Percentiles rank a stretch among this genome's conserved stretches.
Conservation (phyloP, 2,113 vertebrate genomes). For the Grammomys dolichurus region DNA sequence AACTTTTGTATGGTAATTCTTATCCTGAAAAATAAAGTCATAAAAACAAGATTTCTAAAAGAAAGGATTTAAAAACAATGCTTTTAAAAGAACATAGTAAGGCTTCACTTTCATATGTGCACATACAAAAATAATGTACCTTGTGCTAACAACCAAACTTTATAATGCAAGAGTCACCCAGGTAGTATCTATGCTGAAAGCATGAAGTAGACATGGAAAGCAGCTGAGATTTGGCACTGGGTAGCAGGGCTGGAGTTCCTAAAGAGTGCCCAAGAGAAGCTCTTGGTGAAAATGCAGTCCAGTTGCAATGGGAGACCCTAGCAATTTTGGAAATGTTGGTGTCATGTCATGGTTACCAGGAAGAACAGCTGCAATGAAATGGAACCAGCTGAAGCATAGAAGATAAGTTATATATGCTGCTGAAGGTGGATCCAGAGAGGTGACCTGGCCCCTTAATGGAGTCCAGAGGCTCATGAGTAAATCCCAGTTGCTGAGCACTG, state of each 20-base stretch:
- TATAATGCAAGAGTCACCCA: background rate
- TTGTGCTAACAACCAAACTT: background rate
- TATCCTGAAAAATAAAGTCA: background rate
- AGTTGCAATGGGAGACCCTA: background rate
- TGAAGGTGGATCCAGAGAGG: no score
- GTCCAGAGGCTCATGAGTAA: background rate
- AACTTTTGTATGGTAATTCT: background rate
- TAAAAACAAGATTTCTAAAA: background rate
- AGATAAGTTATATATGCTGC: background rate
- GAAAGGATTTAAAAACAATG: background rate
- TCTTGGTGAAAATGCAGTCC: background rate
- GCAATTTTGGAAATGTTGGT: background rate
- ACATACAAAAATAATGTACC: background rate
- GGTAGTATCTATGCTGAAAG: background rate
- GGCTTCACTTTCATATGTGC: background rate
- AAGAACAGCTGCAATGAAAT: background rate
- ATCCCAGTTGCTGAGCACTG: background rate
- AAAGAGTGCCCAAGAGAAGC: background rate
- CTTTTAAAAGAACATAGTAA: background rate
- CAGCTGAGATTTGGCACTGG: background rate
- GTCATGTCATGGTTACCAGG: background rate
- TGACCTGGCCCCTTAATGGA: background rate
- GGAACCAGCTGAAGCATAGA: background rate
- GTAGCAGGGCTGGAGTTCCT: background rate
- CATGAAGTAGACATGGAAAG: background rate